These are phyloP conservation scores for Phortica magna DNA, from an alignment of 2,888 invertebrate genomes.

Conservation along the genomic window DNA sequence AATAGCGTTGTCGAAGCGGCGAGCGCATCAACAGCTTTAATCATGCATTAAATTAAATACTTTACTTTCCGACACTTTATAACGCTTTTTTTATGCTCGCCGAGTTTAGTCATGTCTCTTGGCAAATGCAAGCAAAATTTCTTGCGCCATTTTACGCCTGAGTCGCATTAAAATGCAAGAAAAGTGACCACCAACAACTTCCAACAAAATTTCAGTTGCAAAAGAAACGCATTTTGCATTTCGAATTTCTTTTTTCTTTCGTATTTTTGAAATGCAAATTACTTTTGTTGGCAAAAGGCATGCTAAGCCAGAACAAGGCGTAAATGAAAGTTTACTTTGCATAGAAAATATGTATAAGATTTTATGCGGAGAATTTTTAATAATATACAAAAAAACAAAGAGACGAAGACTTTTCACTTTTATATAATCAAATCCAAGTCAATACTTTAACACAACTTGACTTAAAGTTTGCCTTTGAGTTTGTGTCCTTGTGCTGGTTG, in stretches of 20 bases:
- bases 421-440: no score
- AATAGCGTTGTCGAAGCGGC: background rate
- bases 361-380: background rate
- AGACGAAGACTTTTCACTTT: no score
- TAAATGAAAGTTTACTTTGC: background rate
- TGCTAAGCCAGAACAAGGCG: background rate
- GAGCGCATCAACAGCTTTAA: slow-evolving; percentile 1
- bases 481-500: background rate
- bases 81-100: background rate
- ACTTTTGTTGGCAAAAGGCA: background rate
- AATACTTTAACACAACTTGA: background rate
- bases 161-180: slow-evolving; percentile 18
- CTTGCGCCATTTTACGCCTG: background rate
- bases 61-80: background rate
- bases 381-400: background rate
- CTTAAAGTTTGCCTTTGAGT: background rate
- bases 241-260: background rate
- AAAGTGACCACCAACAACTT: slow-evolving; percentile 8
- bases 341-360: background rate
- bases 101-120: background rate
- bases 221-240: no score
- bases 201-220: background rate
- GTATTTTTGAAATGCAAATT: slow-evolving; percentile 30
- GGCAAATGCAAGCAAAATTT: background rate
- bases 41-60: slow-evolving; percentile 20